These are phyloP conservation scores for Anorthoa munda DNA, from an alignment of 2,888 invertebrate species.

Conservation along the genomic window DNA sequence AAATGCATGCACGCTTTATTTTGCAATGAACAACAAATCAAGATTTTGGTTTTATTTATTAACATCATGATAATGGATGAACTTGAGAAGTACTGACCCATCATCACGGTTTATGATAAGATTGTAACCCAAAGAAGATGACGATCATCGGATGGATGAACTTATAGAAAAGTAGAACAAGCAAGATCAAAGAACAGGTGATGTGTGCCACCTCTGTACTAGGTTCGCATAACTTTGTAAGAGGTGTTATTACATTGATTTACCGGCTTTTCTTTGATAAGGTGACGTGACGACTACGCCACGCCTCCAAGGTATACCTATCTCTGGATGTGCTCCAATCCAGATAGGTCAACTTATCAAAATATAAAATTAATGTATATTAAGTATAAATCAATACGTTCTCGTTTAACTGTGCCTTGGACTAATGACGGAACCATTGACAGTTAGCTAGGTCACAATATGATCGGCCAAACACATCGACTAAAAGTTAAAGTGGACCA, in stretches of 20 bases:
- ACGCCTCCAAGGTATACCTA: neutral
- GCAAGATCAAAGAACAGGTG: constrained; percentile 79
- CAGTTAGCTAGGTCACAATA: too few relatives aligned
- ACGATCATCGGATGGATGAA: constrained; percentile 32
- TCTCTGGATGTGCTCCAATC: neutral
- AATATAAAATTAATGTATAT: neutral
- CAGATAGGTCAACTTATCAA: neutral
- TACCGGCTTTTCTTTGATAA: constrained; percentile 21
- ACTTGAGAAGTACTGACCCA: constrained; percentile 22
- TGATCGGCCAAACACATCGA: neutral
- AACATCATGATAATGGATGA: constrained; percentile 11
- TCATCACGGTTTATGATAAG: constrained; percentile 6
- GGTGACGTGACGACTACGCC: constrained; percentile 10
- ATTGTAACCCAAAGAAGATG: constrained; percentile 35
- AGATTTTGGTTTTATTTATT: constrained; percentile 23
- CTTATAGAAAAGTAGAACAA: constrained; percentile 46
- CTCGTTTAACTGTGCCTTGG: neutral
- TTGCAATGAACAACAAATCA: constrained; percentile 36
- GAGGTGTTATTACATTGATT: constrained; percentile 61
- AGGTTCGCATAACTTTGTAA: constrained; percentile 73
- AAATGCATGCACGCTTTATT: constrained; percentile 13
- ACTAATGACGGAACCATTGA: neutral
- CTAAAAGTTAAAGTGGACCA: neutral
- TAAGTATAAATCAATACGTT: neutral
- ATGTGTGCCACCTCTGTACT: constrained; percentile 76